phyloP scores from a whole-genome alignment of 2,888 invertebrate species.

The Phortica magna region DNA sequence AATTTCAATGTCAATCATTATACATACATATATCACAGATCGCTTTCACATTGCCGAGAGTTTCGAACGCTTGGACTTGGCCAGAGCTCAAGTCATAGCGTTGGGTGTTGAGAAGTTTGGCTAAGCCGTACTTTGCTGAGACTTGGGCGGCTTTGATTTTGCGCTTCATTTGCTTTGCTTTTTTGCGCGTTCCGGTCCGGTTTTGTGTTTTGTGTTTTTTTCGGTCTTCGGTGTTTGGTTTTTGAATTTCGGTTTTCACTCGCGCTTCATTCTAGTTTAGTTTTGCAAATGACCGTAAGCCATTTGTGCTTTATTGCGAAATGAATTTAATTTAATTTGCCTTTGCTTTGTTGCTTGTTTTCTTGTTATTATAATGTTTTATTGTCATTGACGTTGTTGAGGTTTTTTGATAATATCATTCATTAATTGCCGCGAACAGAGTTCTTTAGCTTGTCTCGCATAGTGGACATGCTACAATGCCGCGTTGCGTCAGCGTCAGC shows the following conservation, averaged over 20 bases:
- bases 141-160: background rate
- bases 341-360: background rate
- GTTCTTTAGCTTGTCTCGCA: too few species aligned
- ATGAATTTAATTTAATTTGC: background rate
- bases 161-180: background rate
- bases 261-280: background rate
- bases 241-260: background rate
- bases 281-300: background rate
- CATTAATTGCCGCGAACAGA: too few species aligned
- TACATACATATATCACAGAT: background rate
- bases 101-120: background rate
- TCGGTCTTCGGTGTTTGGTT: background rate
- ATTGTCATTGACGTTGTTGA: too few species aligned
- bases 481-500: too few species aligned
- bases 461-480: too few species aligned
- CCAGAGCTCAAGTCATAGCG: too few species aligned
- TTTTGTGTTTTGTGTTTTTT: background rate
- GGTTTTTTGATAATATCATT: too few species aligned
- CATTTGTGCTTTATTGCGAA: too few species aligned
- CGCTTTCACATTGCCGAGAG: background rate
- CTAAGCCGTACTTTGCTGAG: background rate
- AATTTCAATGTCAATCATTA: conserved; percentile 18
- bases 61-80: background rate
- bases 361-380: too few species aligned
- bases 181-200: background rate